A percentile compares a stretch with the other conserved stretches of the same genome.
Conservation (phyloP, 2,797 vertebrate genomes). For the Helicolenus hilgendorfi region DNA sequence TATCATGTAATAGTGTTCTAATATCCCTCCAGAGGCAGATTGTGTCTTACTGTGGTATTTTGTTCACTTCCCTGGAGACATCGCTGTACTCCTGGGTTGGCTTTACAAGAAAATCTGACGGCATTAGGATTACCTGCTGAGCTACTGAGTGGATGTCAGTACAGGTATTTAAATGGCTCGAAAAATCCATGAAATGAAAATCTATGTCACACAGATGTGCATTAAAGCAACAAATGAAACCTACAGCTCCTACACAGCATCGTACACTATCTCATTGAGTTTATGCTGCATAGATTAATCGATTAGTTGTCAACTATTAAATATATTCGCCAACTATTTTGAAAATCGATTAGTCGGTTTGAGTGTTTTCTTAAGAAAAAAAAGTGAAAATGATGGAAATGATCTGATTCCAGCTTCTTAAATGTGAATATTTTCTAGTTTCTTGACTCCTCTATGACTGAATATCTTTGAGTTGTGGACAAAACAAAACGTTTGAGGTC, state of each 20-base stretch:
- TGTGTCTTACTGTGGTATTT: not conserved
- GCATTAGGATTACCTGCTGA: constrained; percentile 40
- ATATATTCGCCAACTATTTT: too few species aligned
- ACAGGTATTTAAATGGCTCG: constrained; percentile 8
- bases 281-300: too few species aligned
- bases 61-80: constrained; percentile 1
- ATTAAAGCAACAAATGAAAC: constrained; percentile 3
- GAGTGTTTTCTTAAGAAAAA: too few species aligned
- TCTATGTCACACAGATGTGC: constrained; percentile 1
- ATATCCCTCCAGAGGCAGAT: not conserved
- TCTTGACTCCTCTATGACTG: too few species aligned
- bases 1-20: not conserved
- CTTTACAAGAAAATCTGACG: constrained; percentile 28
- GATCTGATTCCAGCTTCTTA: too few species aligned
- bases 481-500: too few species aligned
- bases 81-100: not conserved
- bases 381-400: too few species aligned
- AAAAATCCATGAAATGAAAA: constrained; percentile 37
- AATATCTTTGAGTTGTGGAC: too few species aligned
- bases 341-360: too few species aligned
- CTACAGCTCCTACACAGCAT: not conserved
- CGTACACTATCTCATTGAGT: not conserved
- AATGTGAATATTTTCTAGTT: too few species aligned
- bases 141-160: constrained; percentile 12
- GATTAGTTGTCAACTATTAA: too few species aligned